Evolutionary conservation across 2,113 vertebrate genomes (phyloP).

Genomic region (Actinemys pallida): DNA sequence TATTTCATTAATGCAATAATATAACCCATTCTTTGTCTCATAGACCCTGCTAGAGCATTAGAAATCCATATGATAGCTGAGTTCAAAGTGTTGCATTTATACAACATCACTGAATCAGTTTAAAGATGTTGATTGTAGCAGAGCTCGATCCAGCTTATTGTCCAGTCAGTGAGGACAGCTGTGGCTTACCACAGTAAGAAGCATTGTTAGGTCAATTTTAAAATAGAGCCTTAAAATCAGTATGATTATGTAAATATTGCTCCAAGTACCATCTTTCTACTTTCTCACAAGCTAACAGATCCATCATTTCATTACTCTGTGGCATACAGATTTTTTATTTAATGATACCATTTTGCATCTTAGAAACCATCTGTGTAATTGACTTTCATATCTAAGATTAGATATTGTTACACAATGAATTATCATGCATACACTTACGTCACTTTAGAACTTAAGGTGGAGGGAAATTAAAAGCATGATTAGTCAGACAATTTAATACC

Average conservation of each 20-base stretch:
- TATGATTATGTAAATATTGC: neutral
- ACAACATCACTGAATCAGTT: accelerated
- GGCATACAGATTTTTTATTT: accelerated
- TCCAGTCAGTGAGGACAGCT: neutral
- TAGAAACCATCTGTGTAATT: neutral
- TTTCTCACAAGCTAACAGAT: neutral
- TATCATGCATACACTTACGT: neutral
- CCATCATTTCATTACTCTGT: neutral
- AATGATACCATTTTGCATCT: neutral
- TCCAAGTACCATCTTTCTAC: neutral
- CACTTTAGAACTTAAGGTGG: neutral
- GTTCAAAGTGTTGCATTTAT: neutral
- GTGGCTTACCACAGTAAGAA: neutral
- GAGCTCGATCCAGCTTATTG: neutral
- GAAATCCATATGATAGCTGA: neutral
- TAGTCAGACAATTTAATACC: neutral
- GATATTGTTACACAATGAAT: neutral
- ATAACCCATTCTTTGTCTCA: neutral
- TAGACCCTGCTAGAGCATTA: neutral
- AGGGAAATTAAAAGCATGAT: neutral
- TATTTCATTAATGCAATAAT: neutral
- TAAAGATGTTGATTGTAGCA: neutral
- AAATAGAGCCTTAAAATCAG: neutral
- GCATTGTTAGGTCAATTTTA: neutral
- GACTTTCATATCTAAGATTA: neutral